Percentiles rank a stretch among this genome's conserved stretches.
Evolutionary conservation across 2,888 invertebrate species (phyloP).

Genomic region (Strigamia crassipes): DNA sequence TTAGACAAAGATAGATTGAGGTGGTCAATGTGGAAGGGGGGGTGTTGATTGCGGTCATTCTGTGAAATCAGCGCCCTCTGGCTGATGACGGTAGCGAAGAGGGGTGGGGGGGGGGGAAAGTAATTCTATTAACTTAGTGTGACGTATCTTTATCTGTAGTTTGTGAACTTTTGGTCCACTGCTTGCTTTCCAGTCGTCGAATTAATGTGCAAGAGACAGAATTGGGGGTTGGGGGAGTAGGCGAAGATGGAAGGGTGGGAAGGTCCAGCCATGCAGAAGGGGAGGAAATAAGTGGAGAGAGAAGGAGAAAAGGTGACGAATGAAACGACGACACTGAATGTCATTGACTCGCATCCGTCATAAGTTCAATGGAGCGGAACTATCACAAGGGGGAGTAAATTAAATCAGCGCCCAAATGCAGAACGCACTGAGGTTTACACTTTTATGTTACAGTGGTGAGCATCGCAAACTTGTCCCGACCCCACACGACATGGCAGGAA

Average conservation of each 20-base stretch:
- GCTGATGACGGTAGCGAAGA: conserved; percentile 32
- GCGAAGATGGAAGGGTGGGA: conserved; percentile 26
- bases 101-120: not conserved
- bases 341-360: conserved; percentile 41
- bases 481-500: conserved; percentile 33
- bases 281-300: conserved; percentile 40
- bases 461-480: conserved; percentile 4
- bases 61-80: conserved; percentile 28
- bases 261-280: conserved; percentile 37
- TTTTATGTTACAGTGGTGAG: conserved; percentile 31
- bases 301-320: conserved; percentile 43
- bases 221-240: not conserved
- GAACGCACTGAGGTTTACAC: conserved; percentile 40
- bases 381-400: conserved; percentile 20
- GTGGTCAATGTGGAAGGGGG: conserved; percentile 19
- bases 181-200: conserved; percentile 40
- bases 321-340: conserved; percentile 38
- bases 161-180: conserved; percentile 35
- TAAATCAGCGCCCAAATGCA: conserved; percentile 42
- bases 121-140: conserved; percentile 33
- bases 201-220: conserved; percentile 40
- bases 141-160: conserved; percentile 34
- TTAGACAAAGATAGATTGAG: conserved; percentile 31
- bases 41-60: conserved; percentile 42
- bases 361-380: conserved; percentile 44